Base-by-base conservation (phyloP, 1,140 invertebrate species). In the Drosophila parvula region DNA sequence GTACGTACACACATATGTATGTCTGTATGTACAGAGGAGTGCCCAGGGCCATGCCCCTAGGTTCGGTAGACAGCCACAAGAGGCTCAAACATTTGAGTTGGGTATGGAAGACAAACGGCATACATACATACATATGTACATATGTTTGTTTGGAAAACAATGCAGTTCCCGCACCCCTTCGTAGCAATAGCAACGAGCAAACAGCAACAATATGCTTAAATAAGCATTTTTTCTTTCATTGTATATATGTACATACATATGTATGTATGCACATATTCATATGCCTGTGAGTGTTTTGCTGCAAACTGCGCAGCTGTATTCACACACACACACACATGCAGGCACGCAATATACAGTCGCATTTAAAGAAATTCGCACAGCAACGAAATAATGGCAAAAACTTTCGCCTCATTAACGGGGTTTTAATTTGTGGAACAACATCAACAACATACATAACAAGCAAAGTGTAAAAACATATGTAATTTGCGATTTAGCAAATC, bases 401-500 rank as follows among this genome's bases (percentile, higher is more conserved):
- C 77, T 80, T 81, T 81, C 78, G 64, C 78, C 64, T 47, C 59
- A 74, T 61, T 70, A 41, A 70, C 41, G 62, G 74, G 58, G 43
- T 38, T 34, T 64, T 60, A 22, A 55, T 55, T 63, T 74, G 63
- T 69, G 78, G 78, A 78, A 77, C 62, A 60, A 43, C 38, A 56
- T 10, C 41, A 78, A 34, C 48, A 61, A 57, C 38, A 60, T 43
- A 12, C 43, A 30, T 53, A 50, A 57, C n/a, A 41, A 34, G 41
- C 51, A 57, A 63, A 81, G 79, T 80, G 78, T 67, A 67, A 60
- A 44, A 60, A 61, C 50, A 30, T 44, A 60, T 45, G 22, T 61
- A 61, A 34, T 28, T 32, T 40, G 38, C 11, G 27, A 16, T 44
- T 43, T 61, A 38, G 22, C 18, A 16, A 61, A 61, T 4, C n/a